These are phyloP conservation scores for Drosophila rellima DNA, from an alignment of 2,888 invertebrate species.

Conservation along the genomic window DNA sequence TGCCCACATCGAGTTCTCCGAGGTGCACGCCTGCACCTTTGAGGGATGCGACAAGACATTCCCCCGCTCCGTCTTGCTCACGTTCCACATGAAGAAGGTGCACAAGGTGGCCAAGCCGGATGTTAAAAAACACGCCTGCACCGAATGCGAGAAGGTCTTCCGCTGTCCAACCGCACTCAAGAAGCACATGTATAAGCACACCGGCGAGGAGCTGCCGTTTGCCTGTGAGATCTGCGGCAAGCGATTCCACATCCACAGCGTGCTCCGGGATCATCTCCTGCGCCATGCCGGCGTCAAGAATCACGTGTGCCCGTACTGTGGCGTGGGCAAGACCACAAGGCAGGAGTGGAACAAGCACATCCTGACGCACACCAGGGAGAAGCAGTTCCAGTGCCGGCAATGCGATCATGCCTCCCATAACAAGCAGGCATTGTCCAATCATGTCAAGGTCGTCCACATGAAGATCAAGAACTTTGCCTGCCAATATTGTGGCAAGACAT, in stretches of 20 bases:
- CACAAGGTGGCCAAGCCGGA: conserved; percentile 77
- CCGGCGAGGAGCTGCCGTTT: conserved; percentile 83
- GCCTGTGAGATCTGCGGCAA: conserved; percentile 84
- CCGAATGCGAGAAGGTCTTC: conserved; percentile 83
- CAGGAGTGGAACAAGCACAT: conserved; percentile 84
- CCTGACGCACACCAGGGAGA: conserved; percentile 83
- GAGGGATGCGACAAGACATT: conserved; percentile 81
- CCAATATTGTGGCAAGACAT: conserved; percentile 83
- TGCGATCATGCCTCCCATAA: conserved; percentile 83
- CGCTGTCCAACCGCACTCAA: conserved; percentile 84
- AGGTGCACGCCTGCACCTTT: conserved; percentile 79
- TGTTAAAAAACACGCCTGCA: conserved; percentile 76
- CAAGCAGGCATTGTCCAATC: conserved; percentile 82
- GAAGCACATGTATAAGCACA: conserved; percentile 84
- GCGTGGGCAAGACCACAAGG: conserved; percentile 84
- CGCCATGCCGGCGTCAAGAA: conserved; percentile 85
- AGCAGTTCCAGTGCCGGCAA: conserved; percentile 82
- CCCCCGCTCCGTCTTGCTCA: conserved; percentile 79
- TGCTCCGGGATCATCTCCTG: conserved; percentile 83
- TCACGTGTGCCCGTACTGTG: conserved; percentile 84
- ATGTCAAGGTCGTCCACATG: conserved; percentile 82
- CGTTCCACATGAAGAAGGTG: conserved; percentile 79
- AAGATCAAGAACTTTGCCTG: conserved; percentile 83
- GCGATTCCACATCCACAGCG: conserved; percentile 83
- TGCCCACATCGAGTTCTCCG: conserved; percentile 82